Evolutionary conservation across 2,888 invertebrate species (phyloP), one percentile per base, ranked within the genome.

Genomic region (Celastrina argiolus): DNA sequence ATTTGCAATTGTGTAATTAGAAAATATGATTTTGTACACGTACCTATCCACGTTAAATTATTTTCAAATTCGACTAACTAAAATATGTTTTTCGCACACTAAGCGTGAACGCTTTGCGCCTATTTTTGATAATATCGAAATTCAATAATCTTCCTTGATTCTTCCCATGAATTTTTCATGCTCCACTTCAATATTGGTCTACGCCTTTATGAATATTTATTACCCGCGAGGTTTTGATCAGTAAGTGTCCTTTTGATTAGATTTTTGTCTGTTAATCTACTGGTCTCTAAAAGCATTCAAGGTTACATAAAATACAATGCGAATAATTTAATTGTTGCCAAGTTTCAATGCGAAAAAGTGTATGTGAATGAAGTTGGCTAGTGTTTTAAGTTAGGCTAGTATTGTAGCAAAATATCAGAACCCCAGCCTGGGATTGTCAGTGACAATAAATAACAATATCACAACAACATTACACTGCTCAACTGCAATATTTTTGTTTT

Each of bases 91-190:
- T 36, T 36, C 7, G 39, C 39, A 39, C 39, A 39, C 10, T 39
- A 10, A 39, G 45, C 8, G 18, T 45, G 45, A 45, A 45, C 18
- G 45, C 45, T 10, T 45, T 45, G 18, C 10, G 18, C 18, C 45
- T 18, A 45, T 51, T 51, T n/a, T 51, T 22, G 51, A 51, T 51
- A 26, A 51, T 51, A 51, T 51, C 22, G 51, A 51, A 51, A 51
- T 51, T 51, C 51, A 51, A 51, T 51, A 51, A 51, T 12, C 22
- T 51, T 51, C 51, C 51, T 26, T 51, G 22, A 22, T 51, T 51
- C 22, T 51, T 22, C 1, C 51, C 51, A 51, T 51, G 22, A 51
- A 51, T 22, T 51, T 51, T 51, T 51, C 22, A 51, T 51, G 51
- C 4, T 12, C 51, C 51, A 22, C 51, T 51, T 51, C 22, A 51